Percentiles rank a stretch among this genome's conserved stretches.
phyloP scores from a whole-genome alignment of 2,797 vertebrate species.

The Poliocrania exsul region DNA sequence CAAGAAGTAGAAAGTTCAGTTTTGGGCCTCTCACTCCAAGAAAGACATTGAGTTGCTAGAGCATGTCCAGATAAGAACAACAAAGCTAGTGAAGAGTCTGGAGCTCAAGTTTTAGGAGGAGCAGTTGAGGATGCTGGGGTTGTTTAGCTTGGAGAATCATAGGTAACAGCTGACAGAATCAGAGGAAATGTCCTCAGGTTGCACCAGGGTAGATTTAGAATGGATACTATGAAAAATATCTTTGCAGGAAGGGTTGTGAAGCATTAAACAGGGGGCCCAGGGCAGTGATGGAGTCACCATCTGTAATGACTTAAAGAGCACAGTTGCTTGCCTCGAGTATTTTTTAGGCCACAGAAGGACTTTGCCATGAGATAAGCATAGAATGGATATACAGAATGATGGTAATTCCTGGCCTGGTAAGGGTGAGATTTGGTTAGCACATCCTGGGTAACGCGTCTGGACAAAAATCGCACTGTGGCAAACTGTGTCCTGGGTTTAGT shows the following conservation, averaged over 20 bases:
- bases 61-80: not conserved
- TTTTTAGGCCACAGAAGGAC: not conserved
- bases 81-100: fast-evolving
- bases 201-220: not conserved
- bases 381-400: not conserved
- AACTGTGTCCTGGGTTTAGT: not conserved
- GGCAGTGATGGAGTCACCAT: not conserved
- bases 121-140: fast-evolving
- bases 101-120: not conserved
- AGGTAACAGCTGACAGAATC: not conserved
- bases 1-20: not conserved
- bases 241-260: not conserved
- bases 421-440: not conserved
- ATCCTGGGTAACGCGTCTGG: not conserved
- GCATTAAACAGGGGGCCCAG: not conserved
- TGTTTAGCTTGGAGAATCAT: not conserved
- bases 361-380: not conserved
- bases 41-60: not conserved
- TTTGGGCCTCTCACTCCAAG: not conserved
- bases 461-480: not conserved
- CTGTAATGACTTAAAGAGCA: not conserved
- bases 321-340: not conserved
- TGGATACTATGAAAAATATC: not conserved
- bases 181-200: not conserved
- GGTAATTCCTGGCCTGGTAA: not conserved